Percentiles rank a stretch among this genome's conserved stretches.
Conservation (phyloP, 2,113 vertebrate species). For the Grus americana region DNA sequence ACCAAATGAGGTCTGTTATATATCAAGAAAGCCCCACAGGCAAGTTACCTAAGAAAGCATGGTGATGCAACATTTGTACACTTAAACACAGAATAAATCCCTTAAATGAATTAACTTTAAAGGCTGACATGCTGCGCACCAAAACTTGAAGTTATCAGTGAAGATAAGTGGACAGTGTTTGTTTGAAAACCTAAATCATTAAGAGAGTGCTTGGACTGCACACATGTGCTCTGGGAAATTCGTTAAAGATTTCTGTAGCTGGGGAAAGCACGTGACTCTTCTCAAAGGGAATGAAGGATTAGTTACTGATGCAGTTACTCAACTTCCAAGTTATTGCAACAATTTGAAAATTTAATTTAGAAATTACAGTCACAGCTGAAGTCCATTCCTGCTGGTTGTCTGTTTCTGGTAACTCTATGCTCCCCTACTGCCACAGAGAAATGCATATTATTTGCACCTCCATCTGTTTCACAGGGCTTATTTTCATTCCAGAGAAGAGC, state of each 20-base stretch:
- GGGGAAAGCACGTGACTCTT: not conserved
- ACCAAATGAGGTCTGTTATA: not conserved
- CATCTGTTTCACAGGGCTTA: not conserved
- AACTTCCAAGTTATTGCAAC: not conserved
- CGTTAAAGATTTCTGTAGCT: not conserved
- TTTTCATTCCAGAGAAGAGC: not conserved
- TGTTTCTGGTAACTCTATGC: not conserved
- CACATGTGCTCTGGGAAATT: not conserved
- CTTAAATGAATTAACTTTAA: not conserved
- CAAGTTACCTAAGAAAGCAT: not conserved
- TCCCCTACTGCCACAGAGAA: not conserved
- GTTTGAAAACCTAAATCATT: not conserved
- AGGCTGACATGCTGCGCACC: not conserved
- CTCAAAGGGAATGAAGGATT: not conserved
- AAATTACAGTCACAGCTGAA: not conserved
- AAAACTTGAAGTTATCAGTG: not conserved
- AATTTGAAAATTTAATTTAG: not conserved
- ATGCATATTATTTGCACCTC: constrained; percentile 41
- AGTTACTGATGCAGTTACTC: not conserved
- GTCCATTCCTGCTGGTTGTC: not conserved
- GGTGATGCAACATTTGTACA: not conserved
- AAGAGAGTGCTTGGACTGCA: not conserved
- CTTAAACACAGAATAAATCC: not conserved
- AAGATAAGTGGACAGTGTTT: not conserved
- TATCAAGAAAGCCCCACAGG: not conserved